Percentiles rank a stretch among this genome's conserved stretches.
Conservation (phyloP, 2,797 vertebrate species). For the Picus viridis region DNA sequence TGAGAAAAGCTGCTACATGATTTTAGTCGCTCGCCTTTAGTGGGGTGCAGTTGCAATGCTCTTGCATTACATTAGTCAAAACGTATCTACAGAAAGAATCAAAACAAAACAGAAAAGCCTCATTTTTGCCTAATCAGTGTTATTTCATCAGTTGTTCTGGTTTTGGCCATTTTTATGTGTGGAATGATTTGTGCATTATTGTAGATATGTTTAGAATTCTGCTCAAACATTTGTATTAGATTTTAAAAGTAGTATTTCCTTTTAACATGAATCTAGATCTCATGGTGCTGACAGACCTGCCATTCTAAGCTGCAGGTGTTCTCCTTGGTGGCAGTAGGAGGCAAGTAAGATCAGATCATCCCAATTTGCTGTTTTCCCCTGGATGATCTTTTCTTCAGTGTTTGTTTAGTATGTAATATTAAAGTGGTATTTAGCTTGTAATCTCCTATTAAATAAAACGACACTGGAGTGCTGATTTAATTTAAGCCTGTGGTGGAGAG, state of each 20-base stretch:
- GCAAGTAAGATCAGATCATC: neutral
- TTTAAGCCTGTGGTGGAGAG: neutral
- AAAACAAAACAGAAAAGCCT: neutral
- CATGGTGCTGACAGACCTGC: neutral
- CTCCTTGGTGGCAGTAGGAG: conserved; percentile 13
- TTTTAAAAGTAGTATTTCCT: conserved; percentile 33
- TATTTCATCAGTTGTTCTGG: conserved; percentile 3
- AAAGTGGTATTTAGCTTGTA: conserved; percentile 34
- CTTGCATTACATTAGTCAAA: neutral
- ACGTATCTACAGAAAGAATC: neutral
- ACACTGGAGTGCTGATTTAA: neutral
- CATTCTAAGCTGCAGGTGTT: neutral
- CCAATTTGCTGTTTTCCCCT: neutral
- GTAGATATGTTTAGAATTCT: conserved; percentile 26
- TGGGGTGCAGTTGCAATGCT: neutral
- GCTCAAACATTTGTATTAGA: neutral
- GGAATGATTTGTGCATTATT: neutral
- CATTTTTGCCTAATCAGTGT: neutral
- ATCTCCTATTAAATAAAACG: conserved; percentile 51
- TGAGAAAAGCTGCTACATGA: neutral
- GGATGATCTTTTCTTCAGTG: neutral
- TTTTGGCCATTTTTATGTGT: conserved; percentile 24
- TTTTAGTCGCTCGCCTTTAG: neutral
- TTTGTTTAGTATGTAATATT: conserved; percentile 52
- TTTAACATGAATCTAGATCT: conserved; percentile 39